phyloP scores from a whole-genome alignment of 2,113 vertebrate genomes.

The Xenus cinereus region DNA sequence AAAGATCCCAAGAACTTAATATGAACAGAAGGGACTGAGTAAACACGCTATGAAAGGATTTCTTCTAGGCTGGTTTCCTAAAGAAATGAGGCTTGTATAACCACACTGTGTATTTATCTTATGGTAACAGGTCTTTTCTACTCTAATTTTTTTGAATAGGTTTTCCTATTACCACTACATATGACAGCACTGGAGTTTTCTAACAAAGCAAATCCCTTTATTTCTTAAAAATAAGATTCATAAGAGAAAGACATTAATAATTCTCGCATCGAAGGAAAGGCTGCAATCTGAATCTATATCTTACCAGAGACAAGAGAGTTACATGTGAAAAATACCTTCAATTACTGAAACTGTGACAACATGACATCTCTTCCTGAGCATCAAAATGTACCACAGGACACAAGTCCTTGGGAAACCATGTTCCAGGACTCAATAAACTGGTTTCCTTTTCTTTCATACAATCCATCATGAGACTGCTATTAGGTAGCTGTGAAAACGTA shows the following conservation, averaged over 20 bases:
- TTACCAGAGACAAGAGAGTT: neutral
- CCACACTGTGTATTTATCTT: neutral
- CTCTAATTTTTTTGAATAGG: neutral
- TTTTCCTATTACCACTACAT: neutral
- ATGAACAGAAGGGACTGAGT: neutral
- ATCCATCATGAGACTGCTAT: neutral
- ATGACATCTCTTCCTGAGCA: neutral
- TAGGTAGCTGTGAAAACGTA: neutral
- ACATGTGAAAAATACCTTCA: neutral
- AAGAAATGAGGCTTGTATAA: neutral
- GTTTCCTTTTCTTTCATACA: neutral
- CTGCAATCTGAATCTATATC: neutral
- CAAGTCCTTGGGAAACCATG: neutral
- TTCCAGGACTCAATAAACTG: neutral
- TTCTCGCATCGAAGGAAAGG: neutral
- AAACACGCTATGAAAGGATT: neutral
- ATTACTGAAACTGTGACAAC: neutral
- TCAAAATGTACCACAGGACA: neutral
- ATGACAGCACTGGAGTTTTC: neutral
- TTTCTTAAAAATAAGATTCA: neutral
- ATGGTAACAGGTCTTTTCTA: neutral
- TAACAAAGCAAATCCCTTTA: neutral
- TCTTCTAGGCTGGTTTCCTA: neutral
- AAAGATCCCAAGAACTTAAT: neutral
- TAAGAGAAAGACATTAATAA: neutral